Percentiles rank a stretch among this genome's conserved stretches.
Evolutionary conservation across 1,140 invertebrate genomes (phyloP).

Genomic region (Trichonephila inaurata): DNA sequence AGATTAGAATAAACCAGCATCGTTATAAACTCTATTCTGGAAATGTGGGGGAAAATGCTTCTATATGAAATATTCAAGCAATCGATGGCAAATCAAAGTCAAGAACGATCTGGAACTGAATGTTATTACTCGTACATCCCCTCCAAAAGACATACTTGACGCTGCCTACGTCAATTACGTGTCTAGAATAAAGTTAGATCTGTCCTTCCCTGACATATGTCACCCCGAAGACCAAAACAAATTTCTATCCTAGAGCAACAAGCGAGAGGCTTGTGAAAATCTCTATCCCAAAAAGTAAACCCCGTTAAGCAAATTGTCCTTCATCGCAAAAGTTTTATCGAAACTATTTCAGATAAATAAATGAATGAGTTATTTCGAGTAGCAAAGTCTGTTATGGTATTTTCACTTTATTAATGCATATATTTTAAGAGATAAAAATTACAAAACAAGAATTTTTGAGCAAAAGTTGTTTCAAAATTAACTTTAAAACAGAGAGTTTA

Average conservation of each 20-base stretch:
- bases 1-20: neutral
- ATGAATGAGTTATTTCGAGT: neutral
- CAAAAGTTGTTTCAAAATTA: no score
- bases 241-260: conserved; percentile 25
- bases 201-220: conserved; percentile 30
- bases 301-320: neutral
- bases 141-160: conserved; percentile 27
- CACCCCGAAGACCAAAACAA: conserved; percentile 26
- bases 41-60: neutral
- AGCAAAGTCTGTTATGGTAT: neutral
- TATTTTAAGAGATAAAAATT: neutral
- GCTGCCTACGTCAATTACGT: conserved; percentile 26
- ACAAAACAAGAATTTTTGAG: no score
- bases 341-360: neutral
- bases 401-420: neutral
- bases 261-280: neutral
- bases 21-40: no score
- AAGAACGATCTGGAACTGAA: conserved; percentile 31
- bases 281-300: conserved; percentile 4
- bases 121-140: conserved; percentile 31
- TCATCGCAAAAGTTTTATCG: neutral
- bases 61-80: neutral
- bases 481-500: no score
- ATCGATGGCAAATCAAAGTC: conserved; percentile 35
- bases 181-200: conserved; percentile 32